Conservation (phyloP, 2,888 invertebrate species). For the Pyrocoelia pectoralis region DNA sequence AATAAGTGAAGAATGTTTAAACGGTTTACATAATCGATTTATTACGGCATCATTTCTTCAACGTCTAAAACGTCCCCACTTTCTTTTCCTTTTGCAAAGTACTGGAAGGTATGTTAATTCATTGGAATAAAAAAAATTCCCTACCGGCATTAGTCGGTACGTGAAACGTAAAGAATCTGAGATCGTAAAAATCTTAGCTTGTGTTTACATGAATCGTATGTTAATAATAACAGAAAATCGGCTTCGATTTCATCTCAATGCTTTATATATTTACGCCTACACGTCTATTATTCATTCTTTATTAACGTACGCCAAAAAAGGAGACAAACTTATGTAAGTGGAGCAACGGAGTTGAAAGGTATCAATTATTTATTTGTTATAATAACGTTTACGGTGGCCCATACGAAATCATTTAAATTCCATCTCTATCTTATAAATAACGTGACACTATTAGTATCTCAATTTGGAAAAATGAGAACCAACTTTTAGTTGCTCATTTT, state of each 20-base stretch:
- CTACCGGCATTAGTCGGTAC: conserved; percentile 13
- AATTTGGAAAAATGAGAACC: conserved; percentile 14
- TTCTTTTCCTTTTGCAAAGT: background rate
- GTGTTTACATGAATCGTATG: conserved; percentile 40
- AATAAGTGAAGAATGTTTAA: no score
- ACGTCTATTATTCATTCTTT: conserved; percentile 23
- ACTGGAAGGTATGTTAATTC: background rate
- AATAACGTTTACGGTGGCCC: conserved; percentile 26
- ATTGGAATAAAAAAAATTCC: background rate
- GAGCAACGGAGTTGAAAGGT: conserved; percentile 20
- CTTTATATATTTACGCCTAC: conserved; percentile 23
- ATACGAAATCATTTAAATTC: conserved; percentile 16
- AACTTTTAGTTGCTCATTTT: conserved; percentile 5
- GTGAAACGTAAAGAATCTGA: background rate
- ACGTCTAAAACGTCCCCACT: no score
- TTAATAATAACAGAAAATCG: conserved; percentile 29
- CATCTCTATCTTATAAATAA: conserved; percentile 17
- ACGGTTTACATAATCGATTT: no score
- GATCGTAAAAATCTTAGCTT: conserved; percentile 35
- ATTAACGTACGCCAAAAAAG: conserved; percentile 23
- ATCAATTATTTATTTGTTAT: conserved; percentile 21
- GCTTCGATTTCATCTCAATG: conserved; percentile 25
- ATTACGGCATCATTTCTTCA: no score
- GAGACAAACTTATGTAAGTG: conserved; percentile 28
- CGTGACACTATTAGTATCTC: conserved; percentile 12